A percentile compares a stretch with the other conserved stretches of the same genome.
Conservation (phyloP, 2,888 invertebrate genomes). For the Xanthorhoe designata region DNA sequence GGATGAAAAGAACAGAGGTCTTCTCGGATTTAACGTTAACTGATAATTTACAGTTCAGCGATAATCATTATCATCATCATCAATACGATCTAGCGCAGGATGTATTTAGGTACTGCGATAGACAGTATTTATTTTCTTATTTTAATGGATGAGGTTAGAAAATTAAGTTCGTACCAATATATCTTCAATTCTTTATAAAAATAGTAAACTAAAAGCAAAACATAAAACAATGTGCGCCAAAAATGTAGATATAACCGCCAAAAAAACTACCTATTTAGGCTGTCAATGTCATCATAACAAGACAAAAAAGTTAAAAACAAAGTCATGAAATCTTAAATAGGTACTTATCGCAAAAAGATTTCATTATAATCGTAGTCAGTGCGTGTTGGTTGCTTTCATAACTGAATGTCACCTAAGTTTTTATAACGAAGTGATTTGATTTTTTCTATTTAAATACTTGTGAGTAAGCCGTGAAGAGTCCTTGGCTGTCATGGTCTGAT, state of each 20-base stretch:
- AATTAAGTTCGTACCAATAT: neutral
- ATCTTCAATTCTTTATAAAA: conserved; percentile 1
- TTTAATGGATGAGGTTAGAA: too few relatives aligned
- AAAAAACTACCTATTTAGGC: neutral
- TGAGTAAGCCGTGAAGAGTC: conserved; percentile 16
- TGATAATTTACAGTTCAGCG: too few relatives aligned
- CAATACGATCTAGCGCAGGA: too few relatives aligned
- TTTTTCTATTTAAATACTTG: neutral
- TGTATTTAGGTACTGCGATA: too few relatives aligned
- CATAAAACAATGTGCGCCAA: conserved; percentile 10
- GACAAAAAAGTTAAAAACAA: neutral
- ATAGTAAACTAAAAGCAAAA: conserved; percentile 8
- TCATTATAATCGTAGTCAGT: neutral
- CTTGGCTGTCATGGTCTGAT: conserved; percentile 23
- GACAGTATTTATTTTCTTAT: too few relatives aligned
- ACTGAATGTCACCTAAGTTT: neutral
- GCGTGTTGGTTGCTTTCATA: neutral
- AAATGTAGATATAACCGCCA: neutral
- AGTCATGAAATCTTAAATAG: neutral
- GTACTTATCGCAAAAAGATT: conserved; percentile 1
- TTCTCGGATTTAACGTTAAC: too few relatives aligned
- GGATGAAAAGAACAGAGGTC: too few relatives aligned
- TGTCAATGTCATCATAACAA: conserved; percentile 8
- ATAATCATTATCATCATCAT: too few relatives aligned
- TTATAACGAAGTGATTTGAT: neutral